These are phyloP conservation scores for Pollenia griseotomentosa DNA, from an alignment of 2,888 invertebrate genomes.

Conservation along the genomic window DNA sequence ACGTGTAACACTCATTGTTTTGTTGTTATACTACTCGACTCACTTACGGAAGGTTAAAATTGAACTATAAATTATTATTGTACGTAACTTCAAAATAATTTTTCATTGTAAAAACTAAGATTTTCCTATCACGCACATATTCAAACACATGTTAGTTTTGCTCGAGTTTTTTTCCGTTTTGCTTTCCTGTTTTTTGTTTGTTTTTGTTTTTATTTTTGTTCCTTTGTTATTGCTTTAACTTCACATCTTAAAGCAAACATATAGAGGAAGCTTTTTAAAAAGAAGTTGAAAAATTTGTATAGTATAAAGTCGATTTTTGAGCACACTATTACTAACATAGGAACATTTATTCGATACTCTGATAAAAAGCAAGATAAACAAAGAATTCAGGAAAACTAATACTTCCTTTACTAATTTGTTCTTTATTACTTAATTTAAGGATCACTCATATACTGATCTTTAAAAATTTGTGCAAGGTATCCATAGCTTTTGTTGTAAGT, in stretches of 20 bases:
- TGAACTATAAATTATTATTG: constrained; percentile 40
- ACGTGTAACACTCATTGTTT: neutral
- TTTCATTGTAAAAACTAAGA: constrained; percentile 41
- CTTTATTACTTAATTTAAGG: no score
- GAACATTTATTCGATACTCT: no score
- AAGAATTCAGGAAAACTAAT: no score
- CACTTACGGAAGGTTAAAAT: neutral
- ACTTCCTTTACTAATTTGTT: no score
- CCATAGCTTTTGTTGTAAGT: no score
- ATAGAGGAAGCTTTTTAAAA: neutral
- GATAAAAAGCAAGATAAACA: no score
- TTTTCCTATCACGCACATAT: constrained; percentile 55
- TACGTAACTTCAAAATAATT: constrained; percentile 39
- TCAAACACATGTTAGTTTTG: constrained; percentile 20
- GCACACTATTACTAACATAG: no score
- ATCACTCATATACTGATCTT: no score
- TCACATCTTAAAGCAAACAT: no score
- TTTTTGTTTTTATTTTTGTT: neutral
- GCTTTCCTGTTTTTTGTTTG: neutral
- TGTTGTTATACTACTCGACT: constrained; percentile 16
- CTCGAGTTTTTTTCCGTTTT: neutral
- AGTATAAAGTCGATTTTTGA: no score
- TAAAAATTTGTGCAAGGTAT: no score
- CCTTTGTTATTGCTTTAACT: neutral
- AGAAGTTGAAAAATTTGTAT: neutral